These are phyloP conservation scores for Pipra filicauda DNA, from an alignment of 2,113 vertebrate genomes.

Conservation along the genomic window DNA sequence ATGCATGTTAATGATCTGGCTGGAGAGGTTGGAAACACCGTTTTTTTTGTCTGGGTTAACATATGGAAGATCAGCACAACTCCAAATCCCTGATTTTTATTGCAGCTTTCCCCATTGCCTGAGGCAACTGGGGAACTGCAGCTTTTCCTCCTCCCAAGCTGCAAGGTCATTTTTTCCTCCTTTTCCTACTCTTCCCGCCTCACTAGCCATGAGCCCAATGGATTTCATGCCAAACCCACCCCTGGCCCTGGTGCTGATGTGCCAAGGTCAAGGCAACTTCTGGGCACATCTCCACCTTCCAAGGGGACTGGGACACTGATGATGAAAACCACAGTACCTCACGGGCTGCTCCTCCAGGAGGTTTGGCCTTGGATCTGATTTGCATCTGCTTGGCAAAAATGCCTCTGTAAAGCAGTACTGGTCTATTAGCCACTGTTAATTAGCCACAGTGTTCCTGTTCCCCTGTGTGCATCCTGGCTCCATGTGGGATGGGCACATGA, in stretches of 20 bases:
- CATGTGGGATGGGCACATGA: fast-evolving
- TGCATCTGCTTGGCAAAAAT: neutral
- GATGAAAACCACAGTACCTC: neutral
- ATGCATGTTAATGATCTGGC: fast-evolving
- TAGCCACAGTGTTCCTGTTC: neutral
- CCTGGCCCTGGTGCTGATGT: no score
- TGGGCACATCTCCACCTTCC: neutral
- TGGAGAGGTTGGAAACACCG: neutral
- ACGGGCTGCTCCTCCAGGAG: neutral
- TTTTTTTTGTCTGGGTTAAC: neutral
- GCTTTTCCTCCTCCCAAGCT: neutral
- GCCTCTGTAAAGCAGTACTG: neutral
- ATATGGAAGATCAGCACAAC: fast-evolving
- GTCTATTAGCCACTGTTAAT: neutral
- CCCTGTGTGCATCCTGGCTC: fast-evolving
- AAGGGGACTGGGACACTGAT: neutral
- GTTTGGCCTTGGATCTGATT: fast-evolving
- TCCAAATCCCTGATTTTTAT: fast-evolving
- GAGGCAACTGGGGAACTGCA: fast-evolving
- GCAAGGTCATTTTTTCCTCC: neutral
- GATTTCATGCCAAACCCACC: neutral
- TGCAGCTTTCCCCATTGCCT: neutral
- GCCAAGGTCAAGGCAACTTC: neutral
- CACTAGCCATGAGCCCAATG: neutral
- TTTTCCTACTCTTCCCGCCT: neutral